Conservation (phyloP, 2,113 vertebrate genomes). For the Euleptes europaea region DNA sequence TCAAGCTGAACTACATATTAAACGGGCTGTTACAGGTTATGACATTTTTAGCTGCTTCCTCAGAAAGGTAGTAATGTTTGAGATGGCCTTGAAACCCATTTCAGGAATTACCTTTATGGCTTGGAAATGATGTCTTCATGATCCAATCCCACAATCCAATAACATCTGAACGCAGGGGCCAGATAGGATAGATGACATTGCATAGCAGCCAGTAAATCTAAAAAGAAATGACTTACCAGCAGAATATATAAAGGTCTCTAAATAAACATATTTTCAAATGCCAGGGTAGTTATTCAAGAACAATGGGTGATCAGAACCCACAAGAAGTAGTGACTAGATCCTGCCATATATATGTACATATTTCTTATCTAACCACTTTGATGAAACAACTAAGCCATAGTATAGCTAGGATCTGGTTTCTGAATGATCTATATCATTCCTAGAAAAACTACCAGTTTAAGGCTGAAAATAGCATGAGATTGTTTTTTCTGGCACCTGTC, state of each 20-base stretch:
- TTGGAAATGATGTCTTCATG: neutral
- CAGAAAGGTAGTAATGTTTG: neutral
- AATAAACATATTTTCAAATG: neutral
- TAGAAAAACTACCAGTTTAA: neutral
- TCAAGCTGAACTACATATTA: neutral
- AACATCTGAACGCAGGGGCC: neutral
- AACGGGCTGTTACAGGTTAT: neutral
- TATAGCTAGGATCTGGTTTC: slow-evolving; percentile 17
- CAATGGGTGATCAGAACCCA: neutral
- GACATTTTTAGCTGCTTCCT: too few relatives aligned
- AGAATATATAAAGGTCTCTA: neutral
- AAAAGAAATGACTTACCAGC: neutral
- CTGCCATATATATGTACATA: neutral
- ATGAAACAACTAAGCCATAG: neutral
- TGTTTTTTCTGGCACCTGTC: slow-evolving; percentile 49
- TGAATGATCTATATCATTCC: neutral
- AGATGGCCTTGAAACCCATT: neutral
- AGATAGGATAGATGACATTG: neutral
- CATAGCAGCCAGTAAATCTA: neutral
- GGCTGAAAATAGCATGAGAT: neutral
- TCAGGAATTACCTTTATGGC: neutral
- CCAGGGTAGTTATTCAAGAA: neutral
- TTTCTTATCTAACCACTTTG: neutral
- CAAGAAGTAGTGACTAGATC: neutral
- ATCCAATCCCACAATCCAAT: neutral